Evolutionary conservation across 2,797 vertebrate species (phyloP).

Genomic region (Peromyscus melanophrys): DNA sequence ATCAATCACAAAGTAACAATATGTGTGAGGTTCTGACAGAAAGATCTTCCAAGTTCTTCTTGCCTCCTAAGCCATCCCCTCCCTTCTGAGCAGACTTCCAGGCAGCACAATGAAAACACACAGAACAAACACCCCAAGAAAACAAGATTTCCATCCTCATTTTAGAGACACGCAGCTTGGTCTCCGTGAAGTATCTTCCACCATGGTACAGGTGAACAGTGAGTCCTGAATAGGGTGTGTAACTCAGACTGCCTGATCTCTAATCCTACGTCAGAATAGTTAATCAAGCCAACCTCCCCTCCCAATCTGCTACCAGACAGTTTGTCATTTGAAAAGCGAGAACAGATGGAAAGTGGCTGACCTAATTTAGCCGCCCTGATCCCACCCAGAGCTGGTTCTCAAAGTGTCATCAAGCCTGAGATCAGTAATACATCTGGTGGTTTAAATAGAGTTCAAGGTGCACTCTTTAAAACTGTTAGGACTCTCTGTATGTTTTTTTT

Average conservation of each 20-base stretch:
- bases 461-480: conserved; percentile 1
- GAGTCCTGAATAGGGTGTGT: not conserved
- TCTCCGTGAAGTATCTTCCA: conserved; percentile 6
- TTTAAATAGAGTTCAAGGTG: conserved; percentile 47
- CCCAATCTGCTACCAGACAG: not conserved
- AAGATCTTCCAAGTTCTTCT: conserved; percentile 22
- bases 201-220: not conserved
- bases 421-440: not conserved
- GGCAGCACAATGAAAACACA: not conserved
- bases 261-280: conserved; percentile 50
- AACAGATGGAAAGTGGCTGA: conserved; percentile 22
- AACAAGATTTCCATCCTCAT: not conserved
- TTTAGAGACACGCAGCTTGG: conserved; percentile 3
- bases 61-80: not conserved
- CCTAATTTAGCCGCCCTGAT: not conserved
- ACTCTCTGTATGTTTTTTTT: not conserved
- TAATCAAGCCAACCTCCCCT: not conserved
- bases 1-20: conserved; percentile 8
- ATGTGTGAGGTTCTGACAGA: conserved; percentile 16
- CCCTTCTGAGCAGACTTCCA: not conserved
- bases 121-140: conserved; percentile 28
- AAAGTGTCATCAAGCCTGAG: conserved; percentile 3
- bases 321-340: conserved; percentile 25
- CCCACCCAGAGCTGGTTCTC: conserved; percentile 48
- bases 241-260: conserved; percentile 19